Percentiles rank a stretch among this genome's conserved stretches.
These are phyloP conservation scores for Argentina silus DNA, from an alignment of 2,797 vertebrate genomes.

Conservation along the genomic window DNA sequence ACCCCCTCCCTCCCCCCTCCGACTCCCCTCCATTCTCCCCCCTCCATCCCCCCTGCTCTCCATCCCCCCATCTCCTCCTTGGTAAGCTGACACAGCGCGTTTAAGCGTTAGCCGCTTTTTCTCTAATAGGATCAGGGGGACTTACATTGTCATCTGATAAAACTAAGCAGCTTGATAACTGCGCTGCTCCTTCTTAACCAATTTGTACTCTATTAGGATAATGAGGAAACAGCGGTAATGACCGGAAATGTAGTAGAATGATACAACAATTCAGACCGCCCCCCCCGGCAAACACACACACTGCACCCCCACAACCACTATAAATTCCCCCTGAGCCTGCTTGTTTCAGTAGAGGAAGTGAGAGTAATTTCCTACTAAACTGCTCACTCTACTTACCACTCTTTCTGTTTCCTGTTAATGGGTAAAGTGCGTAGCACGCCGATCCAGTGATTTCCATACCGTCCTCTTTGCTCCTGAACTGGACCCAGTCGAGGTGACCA, in stretches of 20 bases:
- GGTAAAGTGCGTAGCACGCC: neutral
- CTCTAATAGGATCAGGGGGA: conserved; percentile 87
- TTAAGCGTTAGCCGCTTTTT: conserved; percentile 87
- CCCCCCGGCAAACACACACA: neutral
- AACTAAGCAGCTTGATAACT: conserved; percentile 88
- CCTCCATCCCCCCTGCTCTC: neutral
- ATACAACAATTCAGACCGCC: conserved; percentile 70
- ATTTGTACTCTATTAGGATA: conserved; percentile 87
- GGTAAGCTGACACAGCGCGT: conserved; percentile 87
- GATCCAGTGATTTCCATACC: neutral
- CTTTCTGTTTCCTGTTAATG: neutral
- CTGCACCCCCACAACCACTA: neutral
- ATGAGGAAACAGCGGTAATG: conserved; percentile 82
- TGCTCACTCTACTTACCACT: neutral
- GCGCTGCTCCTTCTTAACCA: conserved; percentile 85
- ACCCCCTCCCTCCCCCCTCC: neutral
- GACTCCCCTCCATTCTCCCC: conserved; percentile 12
- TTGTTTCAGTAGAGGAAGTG: neutral
- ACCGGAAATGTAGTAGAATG: conserved; percentile 79
- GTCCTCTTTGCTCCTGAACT: neutral
- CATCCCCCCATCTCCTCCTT: conserved; percentile 26
- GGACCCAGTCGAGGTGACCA: too few relatives aligned
- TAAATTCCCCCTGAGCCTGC: neutral
- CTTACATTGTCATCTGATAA: conserved; percentile 92
- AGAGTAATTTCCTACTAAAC: neutral